These are phyloP conservation scores for Polypedilum vanderplanki DNA, from an alignment of 1,140 invertebrate species.

Conservation along the genomic window DNA sequence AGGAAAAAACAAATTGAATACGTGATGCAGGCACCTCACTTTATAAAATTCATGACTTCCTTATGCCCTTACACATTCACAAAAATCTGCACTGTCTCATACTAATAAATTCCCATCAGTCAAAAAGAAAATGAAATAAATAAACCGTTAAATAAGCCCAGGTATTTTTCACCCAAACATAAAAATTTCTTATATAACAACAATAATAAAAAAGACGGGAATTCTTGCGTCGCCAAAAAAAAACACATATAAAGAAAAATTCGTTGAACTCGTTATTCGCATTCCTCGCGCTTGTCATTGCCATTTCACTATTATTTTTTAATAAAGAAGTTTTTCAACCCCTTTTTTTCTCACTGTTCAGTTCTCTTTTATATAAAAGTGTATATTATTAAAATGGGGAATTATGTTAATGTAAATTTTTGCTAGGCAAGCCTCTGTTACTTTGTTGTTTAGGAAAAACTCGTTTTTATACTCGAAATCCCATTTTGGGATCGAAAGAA, in stretches of 20 bases:
- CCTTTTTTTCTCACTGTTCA: no score
- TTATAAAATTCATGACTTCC: slow-evolving; percentile 4
- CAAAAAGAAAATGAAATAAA: background rate
- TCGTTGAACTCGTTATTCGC: background rate
- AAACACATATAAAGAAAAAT: no score
- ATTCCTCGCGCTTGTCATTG: slow-evolving; percentile 10
- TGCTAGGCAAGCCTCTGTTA: no score
- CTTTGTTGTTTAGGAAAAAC: no score
- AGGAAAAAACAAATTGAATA: background rate
- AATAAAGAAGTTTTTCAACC: no score
- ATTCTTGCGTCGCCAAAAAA: no score
- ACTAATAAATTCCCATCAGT: background rate
- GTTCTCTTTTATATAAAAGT: background rate
- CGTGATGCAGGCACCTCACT: slow-evolving; percentile 11
- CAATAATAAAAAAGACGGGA: no score
- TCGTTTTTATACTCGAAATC: no score
- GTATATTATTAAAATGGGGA: background rate
- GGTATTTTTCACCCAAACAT: no score
- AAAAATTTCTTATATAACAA: no score
- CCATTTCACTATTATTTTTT: slow-evolving; percentile 12
- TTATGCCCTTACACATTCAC: background rate
- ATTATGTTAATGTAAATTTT: slow-evolving; percentile 9
- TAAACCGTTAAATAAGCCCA: background rate
- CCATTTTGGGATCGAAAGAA: no score
- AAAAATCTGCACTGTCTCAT: background rate